Percentiles rank a stretch among this genome's conserved stretches.
Conservation (phyloP, 1,140 invertebrate species). For the Aleiodes sp. region DNA sequence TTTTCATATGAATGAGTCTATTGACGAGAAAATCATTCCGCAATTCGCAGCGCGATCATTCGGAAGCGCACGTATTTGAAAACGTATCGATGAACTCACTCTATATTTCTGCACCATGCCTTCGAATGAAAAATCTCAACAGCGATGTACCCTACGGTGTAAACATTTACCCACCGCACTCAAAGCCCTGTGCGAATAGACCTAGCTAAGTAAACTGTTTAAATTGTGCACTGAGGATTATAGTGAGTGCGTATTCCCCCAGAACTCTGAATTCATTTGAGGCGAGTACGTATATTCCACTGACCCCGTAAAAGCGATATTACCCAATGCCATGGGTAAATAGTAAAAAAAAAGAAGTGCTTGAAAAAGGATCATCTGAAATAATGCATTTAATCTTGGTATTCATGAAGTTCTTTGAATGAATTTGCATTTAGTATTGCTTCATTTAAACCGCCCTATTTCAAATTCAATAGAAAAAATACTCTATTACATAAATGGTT, state of each 20-base stretch:
- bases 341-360: background rate
- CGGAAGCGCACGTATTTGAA: too few species aligned
- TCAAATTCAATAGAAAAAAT: background rate
- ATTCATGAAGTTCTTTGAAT: background rate
- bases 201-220: constrained; percentile 35
- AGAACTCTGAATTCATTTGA: background rate
- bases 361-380: background rate
- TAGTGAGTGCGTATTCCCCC: background rate
- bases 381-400: constrained; percentile 1
- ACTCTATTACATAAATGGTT: background rate
- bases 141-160: constrained; percentile 27
- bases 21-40: too few species aligned
- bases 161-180: constrained; percentile 49
- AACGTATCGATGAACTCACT: background rate
- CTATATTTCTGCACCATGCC: background rate
- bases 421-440: background rate
- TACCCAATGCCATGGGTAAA: background rate
- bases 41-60: too few species aligned
- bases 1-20: too few species aligned
- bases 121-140: background rate
- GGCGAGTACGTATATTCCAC: background rate
- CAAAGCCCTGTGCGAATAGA: constrained; percentile 37
- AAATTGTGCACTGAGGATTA: background rate
- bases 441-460: background rate
- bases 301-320: background rate